These are phyloP conservation scores for Bubalus kerabau DNA, from an alignment of 2,113 vertebrate species.

Conservation along the genomic window DNA sequence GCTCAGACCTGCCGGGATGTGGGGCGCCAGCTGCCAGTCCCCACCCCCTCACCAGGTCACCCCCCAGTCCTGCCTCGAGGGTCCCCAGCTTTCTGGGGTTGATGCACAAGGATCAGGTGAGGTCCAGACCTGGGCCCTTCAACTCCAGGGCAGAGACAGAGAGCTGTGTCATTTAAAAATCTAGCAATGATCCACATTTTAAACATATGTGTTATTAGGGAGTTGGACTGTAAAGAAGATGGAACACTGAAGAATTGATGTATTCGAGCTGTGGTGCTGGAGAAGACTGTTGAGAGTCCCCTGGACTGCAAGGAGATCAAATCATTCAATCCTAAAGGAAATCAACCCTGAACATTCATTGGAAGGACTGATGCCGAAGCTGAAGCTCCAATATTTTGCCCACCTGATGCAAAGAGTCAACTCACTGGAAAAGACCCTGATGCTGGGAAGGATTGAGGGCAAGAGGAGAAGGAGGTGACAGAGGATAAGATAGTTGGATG, in stretches of 20 bases:
- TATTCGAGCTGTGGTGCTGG: background rate
- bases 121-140: background rate
- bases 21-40: background rate
- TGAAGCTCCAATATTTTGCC: background rate
- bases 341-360: background rate
- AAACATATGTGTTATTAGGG: background rate
- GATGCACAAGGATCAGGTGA: background rate
- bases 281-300: background rate
- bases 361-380: background rate
- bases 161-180: background rate
- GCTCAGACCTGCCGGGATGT: background rate
- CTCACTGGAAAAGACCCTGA: background rate
- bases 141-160: background rate
- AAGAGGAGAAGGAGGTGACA: background rate
- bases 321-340: background rate
- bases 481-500: background rate
- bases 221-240: background rate
- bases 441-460: background rate
- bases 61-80: background rate
- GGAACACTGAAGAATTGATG: background rate
- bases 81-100: background rate
- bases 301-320: background rate
- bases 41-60: background rate
- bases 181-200: background rate
- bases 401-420: background rate